Evolutionary conservation across 2,113 vertebrate species (phyloP).

Genomic region (Daubentonia madagascariensis): DNA sequence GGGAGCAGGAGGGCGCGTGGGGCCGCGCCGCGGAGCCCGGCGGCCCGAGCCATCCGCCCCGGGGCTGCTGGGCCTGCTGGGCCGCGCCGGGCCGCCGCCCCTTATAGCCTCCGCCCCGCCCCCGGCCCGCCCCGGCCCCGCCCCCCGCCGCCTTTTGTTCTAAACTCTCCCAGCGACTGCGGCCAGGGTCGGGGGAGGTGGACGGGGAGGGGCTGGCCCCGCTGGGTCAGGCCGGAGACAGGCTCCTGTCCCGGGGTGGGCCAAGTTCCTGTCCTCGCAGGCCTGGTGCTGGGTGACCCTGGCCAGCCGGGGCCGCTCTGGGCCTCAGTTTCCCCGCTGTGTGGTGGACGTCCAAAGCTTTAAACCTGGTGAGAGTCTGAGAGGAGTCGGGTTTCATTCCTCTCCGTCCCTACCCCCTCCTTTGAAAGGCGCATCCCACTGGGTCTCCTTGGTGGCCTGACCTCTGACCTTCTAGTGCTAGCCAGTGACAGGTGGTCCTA

Average conservation of each 20-base stretch:
- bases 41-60: constrained; percentile 68
- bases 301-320: neutral
- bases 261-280: neutral
- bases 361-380: neutral
- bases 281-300: neutral
- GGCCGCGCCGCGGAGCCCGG: neutral
- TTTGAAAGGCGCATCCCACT: neutral
- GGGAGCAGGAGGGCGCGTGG: constrained; percentile 19
- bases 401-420: neutral
- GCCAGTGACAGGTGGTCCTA: neutral
- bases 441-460: neutral
- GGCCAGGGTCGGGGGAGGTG: neutral
- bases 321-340: neutral
- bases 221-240: neutral
- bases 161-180: neutral
- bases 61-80: constrained; percentile 70
- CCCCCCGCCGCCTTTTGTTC: constrained; percentile 71
- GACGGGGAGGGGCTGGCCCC: neutral
- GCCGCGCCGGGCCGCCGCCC: constrained; percentile 28
- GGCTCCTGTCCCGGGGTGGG: neutral
- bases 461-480: neutral
- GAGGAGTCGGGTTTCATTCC: neutral
- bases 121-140: neutral
- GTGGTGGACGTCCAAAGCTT: neutral
- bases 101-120: constrained; percentile 67